These are phyloP conservation scores for Solea solea DNA, from an alignment of 2,113 vertebrate genomes.

Conservation along the genomic window DNA sequence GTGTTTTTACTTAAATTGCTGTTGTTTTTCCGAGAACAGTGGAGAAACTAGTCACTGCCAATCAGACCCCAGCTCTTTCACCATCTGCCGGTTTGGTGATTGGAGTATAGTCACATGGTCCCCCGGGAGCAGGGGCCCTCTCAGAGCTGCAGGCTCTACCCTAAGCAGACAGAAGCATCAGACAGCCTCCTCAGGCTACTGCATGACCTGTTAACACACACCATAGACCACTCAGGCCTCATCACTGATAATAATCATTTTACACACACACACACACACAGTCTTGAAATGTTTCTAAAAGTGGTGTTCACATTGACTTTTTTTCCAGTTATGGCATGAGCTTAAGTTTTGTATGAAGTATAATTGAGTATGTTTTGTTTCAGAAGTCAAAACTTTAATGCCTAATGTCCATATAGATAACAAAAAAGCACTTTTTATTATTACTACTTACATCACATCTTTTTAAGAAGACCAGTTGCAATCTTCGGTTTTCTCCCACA, in stretches of 20 bases:
- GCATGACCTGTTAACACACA: slow-evolving; percentile 21
- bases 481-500: no score
- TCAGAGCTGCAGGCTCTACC: slow-evolving; percentile 47
- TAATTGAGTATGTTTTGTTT: no score
- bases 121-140: slow-evolving; percentile 45
- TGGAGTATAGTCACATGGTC: slow-evolving; percentile 45
- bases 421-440: no score
- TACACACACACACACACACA: not conserved
- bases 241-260: slow-evolving; percentile 1
- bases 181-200: slow-evolving; percentile 56
- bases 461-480: no score
- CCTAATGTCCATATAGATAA: no score
- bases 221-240: not conserved
- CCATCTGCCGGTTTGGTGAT: slow-evolving; percentile 58
- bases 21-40: slow-evolving; percentile 52
- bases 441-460: no score
- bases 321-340: no score
- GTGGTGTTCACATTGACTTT: no score
- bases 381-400: no score
- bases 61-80: slow-evolving; percentile 37
- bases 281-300: no score
- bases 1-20: slow-evolving; percentile 63
- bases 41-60: slow-evolving; percentile 25
- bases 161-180: slow-evolving; percentile 57
- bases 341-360: no score